Evolutionary conservation across 2,797 vertebrate species (phyloP), one percentile per base, ranked within the genome.

Genomic region (Ammospiza maritima): DNA sequence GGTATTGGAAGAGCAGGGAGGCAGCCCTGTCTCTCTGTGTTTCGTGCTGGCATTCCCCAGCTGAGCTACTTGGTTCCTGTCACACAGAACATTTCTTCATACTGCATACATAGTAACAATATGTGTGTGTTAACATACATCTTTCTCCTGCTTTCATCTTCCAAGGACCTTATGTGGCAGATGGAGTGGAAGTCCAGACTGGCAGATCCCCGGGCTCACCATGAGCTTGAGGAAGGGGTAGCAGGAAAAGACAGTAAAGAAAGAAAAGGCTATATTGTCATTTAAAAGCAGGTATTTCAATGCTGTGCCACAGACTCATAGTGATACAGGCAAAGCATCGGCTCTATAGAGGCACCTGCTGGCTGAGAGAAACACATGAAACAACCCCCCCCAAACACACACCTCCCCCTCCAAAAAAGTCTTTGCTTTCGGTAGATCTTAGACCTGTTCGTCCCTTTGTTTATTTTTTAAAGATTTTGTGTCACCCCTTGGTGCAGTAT

Each of bases 341-440:
- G 85, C 96, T 97, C 95, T 96, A 94, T 26, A 96, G 97, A 96
- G 95, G 96, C 96, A 95, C 96, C 97, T 97, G 96, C 96, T 96
- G 97, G 96, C 77, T 95, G 93, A 96, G 76, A 76, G 76, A 86
- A 97, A 96, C 38, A 90, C 45, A 77, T 4, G 34, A 88, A 79
- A 76, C 23, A 61, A 32, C 23, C 13, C 36, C 48, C 4, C 18
- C 10, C 15, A 8, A 36, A 38, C 29, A 16, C 11, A 7, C 11
- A 11, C 6, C 47, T 11, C 15, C 27, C 5, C 17, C 14, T 11
- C 13, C 9, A 29, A 7, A 30, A 48, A 25, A 36, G 6, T 64
- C 73, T 36, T 76, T 38, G 45, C 77, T 84, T 73, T 83, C 0
- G 0, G 10, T 65, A 48, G 45, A 36, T 85, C 54, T 82, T 42